Evolutionary conservation across 2,888 invertebrate genomes (phyloP).

Genomic region (Athripsodes cinereus): DNA sequence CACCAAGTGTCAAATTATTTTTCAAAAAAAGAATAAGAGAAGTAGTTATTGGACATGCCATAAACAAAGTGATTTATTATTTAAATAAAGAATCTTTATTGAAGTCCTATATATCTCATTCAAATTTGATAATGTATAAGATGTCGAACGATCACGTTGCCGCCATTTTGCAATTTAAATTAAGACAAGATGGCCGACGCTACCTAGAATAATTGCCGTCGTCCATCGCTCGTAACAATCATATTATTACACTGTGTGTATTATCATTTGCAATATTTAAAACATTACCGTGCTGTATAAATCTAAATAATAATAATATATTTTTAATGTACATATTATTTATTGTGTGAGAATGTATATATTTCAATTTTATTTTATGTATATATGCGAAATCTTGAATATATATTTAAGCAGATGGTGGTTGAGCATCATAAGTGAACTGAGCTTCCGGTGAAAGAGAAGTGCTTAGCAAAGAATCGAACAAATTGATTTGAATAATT

Average conservation of each 20-base stretch:
- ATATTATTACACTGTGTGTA: neutral
- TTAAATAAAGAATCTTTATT: too few species aligned
- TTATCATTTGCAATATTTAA: neutral
- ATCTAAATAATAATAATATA: neutral
- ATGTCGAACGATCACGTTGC: conserved; percentile 13
- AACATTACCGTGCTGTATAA: neutral
- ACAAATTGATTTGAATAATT: too few species aligned
- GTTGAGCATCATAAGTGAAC: too few species aligned
- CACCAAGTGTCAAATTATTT: too few species aligned
- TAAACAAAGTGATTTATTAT: too few species aligned
- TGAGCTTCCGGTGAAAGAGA: neutral
- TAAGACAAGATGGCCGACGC: neutral
- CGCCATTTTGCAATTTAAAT: conserved; percentile 21
- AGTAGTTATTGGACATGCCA: too few species aligned
- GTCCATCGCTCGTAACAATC: neutral
- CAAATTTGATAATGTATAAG: conserved; percentile 10
- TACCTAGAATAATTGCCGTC: neutral
- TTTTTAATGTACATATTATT: conserved; percentile 1
- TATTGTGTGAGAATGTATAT: neutral
- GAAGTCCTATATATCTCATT: neutral
- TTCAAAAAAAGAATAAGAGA: too few species aligned
- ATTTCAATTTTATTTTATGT: neutral
- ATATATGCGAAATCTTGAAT: neutral
- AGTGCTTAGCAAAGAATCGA: too few species aligned
- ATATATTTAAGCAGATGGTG: neutral